Conservation (phyloP, 2,113 vertebrate species). For the Arizona elegans region DNA sequence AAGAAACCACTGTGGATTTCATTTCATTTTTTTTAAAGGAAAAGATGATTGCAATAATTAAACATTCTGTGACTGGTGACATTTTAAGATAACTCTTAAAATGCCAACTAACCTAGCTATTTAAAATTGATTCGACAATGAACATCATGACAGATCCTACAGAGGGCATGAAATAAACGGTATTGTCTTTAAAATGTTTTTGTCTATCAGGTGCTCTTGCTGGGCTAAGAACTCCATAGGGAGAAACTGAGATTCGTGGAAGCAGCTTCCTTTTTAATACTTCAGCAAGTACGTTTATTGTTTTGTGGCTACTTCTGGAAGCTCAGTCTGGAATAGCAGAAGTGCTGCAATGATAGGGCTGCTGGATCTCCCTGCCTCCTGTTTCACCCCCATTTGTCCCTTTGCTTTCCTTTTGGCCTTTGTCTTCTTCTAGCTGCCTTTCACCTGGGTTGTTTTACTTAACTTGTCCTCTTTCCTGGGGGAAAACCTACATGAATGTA, state of each 20-base stretch:
- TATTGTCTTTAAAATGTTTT: background rate
- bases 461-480: background rate
- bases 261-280: background rate
- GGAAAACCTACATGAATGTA: background rate
- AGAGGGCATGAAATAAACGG: constrained; percentile 51
- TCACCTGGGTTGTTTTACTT: background rate
- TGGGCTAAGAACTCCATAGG: constrained; percentile 1
- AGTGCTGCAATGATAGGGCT: background rate
- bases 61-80: constrained; percentile 72
- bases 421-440: background rate
- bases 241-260: background rate
- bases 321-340: background rate
- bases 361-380: background rate
- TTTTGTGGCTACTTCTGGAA: background rate
- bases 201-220: background rate
- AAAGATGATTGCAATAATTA: constrained; percentile 77
- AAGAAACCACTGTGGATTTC: constrained; percentile 68
- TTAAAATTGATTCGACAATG: constrained; percentile 57
- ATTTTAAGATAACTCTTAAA: constrained; percentile 75
- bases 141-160: constrained; percentile 40
- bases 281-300: constrained; percentile 1
- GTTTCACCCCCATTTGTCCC: background rate
- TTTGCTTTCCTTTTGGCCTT: background rate
- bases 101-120: constrained; percentile 65
- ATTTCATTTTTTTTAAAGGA: constrained; percentile 12